Evolutionary conservation across 2,888 invertebrate species (phyloP).

Genomic region (Cheilosia soror): DNA sequence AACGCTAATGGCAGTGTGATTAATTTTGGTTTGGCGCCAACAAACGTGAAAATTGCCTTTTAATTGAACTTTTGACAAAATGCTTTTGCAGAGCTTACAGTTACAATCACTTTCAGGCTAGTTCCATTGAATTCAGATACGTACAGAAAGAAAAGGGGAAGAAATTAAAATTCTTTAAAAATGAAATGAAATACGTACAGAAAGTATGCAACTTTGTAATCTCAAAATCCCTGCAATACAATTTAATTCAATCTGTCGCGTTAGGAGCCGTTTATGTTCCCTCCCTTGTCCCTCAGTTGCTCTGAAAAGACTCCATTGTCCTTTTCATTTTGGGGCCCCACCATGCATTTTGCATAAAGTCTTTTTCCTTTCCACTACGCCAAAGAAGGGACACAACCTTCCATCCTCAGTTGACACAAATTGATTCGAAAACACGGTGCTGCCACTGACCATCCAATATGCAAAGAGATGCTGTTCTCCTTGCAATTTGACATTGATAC

Average conservation of each 20-base stretch:
- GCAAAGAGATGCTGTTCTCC: constrained; percentile 44
- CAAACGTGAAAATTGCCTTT: constrained; percentile 2
- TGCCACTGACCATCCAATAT: constrained; percentile 40
- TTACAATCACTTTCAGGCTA: too few relatives aligned
- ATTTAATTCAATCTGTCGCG: constrained; percentile 39
- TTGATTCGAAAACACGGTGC: constrained; percentile 46
- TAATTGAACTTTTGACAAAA: neutral
- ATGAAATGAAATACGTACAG: too few relatives aligned
- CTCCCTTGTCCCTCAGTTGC: neutral
- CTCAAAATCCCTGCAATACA: neutral
- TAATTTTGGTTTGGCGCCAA: constrained; percentile 5
- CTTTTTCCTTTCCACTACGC: constrained; percentile 27
- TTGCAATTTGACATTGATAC: constrained; percentile 31
- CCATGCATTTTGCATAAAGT: constrained; percentile 40
- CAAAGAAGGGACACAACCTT: constrained; percentile 25
- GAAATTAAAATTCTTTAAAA: too few relatives aligned
- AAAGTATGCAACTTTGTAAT: neutral
- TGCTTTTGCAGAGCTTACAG: too few relatives aligned
- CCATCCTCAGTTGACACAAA: constrained; percentile 44
- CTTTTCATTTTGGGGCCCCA: constrained; percentile 15
- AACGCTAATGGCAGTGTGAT: constrained; percentile 9
- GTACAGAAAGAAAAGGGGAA: too few relatives aligned
- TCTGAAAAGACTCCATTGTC: constrained; percentile 33
- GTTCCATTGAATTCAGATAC: too few relatives aligned
- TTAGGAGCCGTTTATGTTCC: constrained; percentile 29